Conservation (phyloP, 2,888 invertebrate species). For the Xanthorhoe designata region DNA sequence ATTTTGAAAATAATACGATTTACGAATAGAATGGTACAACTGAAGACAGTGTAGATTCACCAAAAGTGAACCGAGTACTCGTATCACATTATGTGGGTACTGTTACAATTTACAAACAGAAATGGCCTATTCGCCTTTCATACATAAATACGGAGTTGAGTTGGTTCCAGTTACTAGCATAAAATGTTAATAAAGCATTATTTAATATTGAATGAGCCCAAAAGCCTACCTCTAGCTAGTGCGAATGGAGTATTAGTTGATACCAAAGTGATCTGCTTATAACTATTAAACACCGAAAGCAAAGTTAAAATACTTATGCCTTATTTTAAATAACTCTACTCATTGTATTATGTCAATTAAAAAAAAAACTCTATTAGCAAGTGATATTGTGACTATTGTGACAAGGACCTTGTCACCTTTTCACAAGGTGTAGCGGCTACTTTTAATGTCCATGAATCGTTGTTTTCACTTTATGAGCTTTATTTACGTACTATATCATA, state of each 20-base stretch:
- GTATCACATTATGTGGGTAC: background rate
- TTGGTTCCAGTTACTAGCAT: background rate
- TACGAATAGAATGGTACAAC: conserved; percentile 1
- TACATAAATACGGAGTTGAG: background rate
- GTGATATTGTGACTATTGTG: background rate
- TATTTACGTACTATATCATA: background rate
- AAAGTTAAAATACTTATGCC: conserved; percentile 12
- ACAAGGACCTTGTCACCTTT: too few species aligned
- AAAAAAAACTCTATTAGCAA: background rate
- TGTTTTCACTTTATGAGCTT: conserved; percentile 9
- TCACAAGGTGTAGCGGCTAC: background rate
- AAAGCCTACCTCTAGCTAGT: conserved; percentile 4
- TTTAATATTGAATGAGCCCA: background rate
- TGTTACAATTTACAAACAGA: background rate
- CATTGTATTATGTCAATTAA: conserved; percentile 3
- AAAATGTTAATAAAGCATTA: background rate
- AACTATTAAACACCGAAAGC: conserved; percentile 32
- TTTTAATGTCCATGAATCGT: conserved; percentile 16
- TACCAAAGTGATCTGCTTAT: conserved; percentile 9
- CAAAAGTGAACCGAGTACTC: background rate
- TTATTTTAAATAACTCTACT: conserved; percentile 17
- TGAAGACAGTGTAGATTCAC: conserved; percentile 1
- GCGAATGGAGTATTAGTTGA: conserved; percentile 11
- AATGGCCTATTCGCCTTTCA: background rate
- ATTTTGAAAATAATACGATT: conserved; percentile 3